These are phyloP conservation scores for Scolopax mira DNA, from an alignment of 2,113 vertebrate genomes.

Conservation along the genomic window DNA sequence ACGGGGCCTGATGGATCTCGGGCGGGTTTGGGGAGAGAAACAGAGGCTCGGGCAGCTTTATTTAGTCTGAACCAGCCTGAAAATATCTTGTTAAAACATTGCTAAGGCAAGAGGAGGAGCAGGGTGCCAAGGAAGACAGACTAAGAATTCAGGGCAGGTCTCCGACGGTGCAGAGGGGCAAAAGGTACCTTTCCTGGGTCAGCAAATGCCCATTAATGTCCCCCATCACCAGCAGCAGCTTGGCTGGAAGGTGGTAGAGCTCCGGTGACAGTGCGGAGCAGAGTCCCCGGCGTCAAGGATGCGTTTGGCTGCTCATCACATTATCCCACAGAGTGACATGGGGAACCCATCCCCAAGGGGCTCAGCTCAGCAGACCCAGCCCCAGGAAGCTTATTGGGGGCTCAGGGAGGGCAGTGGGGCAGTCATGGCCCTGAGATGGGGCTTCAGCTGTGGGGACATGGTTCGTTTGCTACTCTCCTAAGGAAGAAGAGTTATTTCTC, in stretches of 20 bases:
- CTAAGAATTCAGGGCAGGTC: background rate
- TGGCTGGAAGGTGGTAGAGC: background rate
- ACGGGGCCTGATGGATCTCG: background rate
- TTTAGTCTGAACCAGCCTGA: background rate
- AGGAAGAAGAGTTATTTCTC: background rate
- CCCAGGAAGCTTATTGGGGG: background rate
- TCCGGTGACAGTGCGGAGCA: background rate
- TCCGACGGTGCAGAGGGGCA: background rate
- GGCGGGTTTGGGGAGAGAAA: background rate
- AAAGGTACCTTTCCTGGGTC: background rate
- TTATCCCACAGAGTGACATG: background rate
- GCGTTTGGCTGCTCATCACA: background rate
- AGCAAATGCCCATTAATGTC: background rate
- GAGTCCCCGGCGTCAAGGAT: background rate
- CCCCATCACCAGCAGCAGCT: background rate
- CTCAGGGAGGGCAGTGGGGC: fast-evolving
- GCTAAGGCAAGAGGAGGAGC: background rate
- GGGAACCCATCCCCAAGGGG: background rate
- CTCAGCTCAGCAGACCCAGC: background rate
- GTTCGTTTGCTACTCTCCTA: background rate
- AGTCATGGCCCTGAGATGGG: fast-evolving
- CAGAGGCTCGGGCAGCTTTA: background rate
- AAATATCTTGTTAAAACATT: background rate
- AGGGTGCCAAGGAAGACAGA: background rate
- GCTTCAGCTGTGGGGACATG: fast-evolving